Percentiles rank a stretch among this genome's conserved stretches.
Conservation (phyloP, 2,888 invertebrate genomes). For the Chirona hameri region DNA sequence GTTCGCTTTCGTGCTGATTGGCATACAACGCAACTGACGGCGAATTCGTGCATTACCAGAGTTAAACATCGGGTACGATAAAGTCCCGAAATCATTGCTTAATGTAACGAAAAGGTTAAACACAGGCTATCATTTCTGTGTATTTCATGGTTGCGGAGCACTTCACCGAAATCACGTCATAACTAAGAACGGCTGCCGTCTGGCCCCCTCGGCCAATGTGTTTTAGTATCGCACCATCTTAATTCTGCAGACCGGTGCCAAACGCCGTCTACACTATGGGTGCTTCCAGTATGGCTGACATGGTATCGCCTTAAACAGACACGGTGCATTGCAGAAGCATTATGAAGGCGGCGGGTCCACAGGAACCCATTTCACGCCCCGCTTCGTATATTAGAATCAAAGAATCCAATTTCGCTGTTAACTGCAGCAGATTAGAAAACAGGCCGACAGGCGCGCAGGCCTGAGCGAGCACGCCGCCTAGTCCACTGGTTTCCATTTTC, state of each 20-base stretch:
- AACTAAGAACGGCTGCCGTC: neutral
- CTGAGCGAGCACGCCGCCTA: too few species aligned
- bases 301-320: neutral
- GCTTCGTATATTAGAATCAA: slow-evolving; percentile 24
- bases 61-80: neutral
- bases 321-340: neutral
- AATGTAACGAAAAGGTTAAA: neutral
- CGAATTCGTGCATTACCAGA: neutral
- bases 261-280: neutral
- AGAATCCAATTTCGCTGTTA: slow-evolving; percentile 23
- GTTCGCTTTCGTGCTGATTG: too few species aligned
- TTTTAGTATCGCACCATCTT: slow-evolving; percentile 1
- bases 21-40: neutral
- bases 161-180: neutral
- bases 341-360: neutral
- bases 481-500: too few species aligned
- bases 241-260: neutral
- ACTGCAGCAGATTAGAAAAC: neutral
- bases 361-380: slow-evolving; percentile 12
- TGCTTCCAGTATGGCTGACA: neutral
- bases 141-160: neutral
- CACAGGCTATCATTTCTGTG: neutral
- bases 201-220: neutral
- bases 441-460: neutral
- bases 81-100: neutral